Evolutionary conservation across 2,113 vertebrate species (phyloP).

Genomic region (Corvus cornix): DNA sequence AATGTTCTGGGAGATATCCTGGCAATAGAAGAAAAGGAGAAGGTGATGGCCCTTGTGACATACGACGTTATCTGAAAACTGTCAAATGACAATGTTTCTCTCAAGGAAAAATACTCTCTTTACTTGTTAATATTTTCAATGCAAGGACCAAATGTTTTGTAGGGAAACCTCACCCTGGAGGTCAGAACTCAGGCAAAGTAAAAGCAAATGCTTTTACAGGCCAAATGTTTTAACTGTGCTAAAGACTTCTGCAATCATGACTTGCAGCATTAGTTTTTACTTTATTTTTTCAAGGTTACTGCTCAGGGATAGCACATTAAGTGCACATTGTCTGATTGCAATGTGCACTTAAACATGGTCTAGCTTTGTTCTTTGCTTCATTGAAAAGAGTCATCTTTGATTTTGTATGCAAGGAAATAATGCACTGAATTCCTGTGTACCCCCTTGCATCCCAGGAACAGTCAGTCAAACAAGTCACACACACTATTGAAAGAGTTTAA

Average conservation of each 20-base stretch:
- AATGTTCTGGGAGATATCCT: background rate
- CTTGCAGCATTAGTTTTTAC: background rate
- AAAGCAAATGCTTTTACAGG: background rate
- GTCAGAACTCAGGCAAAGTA: background rate
- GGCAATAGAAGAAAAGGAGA: background rate
- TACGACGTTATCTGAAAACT: background rate
- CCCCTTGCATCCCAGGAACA: background rate
- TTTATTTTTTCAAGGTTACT: background rate
- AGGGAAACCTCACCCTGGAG: background rate
- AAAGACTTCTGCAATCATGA: background rate
- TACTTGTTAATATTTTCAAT: background rate
- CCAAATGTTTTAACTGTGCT: background rate
- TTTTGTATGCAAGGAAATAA: slow-evolving; percentile 36
- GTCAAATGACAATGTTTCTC: background rate
- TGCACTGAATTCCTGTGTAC: background rate
- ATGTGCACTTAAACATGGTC: background rate
- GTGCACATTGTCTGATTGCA: background rate
- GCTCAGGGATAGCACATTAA: background rate
- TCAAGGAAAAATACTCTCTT: background rate
- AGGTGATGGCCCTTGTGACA: background rate
- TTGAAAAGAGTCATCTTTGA: background rate
- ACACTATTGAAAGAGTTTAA: slow-evolving; percentile 66
- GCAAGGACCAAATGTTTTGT: background rate
- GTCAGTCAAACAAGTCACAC: slow-evolving; percentile 58
- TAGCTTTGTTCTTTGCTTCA: background rate